These are phyloP conservation scores for Rana temporaria DNA, from an alignment of 2,113 vertebrate species.

Conservation along the genomic window DNA sequence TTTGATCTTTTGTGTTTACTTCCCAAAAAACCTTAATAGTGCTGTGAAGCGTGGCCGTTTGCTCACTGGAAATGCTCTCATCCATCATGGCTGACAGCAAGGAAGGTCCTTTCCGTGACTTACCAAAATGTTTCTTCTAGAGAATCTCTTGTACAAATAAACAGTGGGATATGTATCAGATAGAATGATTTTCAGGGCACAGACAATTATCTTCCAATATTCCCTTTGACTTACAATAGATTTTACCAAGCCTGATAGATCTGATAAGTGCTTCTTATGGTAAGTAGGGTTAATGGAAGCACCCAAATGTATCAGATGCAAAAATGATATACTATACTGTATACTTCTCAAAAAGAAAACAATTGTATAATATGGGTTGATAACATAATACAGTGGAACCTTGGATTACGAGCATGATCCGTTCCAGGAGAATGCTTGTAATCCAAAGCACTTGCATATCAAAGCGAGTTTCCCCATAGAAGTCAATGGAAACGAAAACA, in stretches of 20 bases:
- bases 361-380: too few relatives aligned
- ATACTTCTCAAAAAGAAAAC: too few relatives aligned
- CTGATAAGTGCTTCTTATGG: background rate
- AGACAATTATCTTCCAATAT: constrained; percentile 22
- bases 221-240: background rate
- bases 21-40: constrained; percentile 44
- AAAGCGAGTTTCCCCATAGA: too few relatives aligned
- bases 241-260: background rate
- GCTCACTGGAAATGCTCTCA: constrained; percentile 49
- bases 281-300: constrained; percentile 2
- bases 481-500: too few relatives aligned
- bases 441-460: too few relatives aligned
- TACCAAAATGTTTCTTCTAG: constrained; percentile 50
- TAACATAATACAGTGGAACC: too few relatives aligned
- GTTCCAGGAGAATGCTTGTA: too few relatives aligned
- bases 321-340: too few relatives aligned
- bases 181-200: background rate
- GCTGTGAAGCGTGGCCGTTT: constrained; percentile 47
- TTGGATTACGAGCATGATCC: too few relatives aligned
- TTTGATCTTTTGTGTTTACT: constrained; percentile 46
- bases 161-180: constrained; percentile 34
- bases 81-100: constrained; percentile 52
- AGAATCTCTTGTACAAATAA: constrained; percentile 47
- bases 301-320: too few relatives aligned
- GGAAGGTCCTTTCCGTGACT: constrained; percentile 51